Base-by-base conservation (phyloP, 23 tunicate species). In the Aplidium turbinatum region DNA sequence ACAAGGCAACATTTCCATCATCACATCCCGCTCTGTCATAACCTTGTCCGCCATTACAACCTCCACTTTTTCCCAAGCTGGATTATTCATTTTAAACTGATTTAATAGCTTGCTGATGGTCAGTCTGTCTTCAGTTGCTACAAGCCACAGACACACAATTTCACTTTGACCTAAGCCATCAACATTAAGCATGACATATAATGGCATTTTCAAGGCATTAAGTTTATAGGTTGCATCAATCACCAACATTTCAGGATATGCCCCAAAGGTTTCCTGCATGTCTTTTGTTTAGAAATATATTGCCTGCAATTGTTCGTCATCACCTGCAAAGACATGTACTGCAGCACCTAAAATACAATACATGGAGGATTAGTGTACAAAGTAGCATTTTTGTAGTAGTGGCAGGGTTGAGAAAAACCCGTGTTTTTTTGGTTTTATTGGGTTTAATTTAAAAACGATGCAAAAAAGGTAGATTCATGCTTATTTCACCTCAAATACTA, bases 191-290 rank as follows among this genome's bases (percentile, higher is more conserved):
- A 56, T 23, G 7, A 55, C 45, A 34, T 74, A 56, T 11, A 74
- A 3, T 33, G 61, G 29, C 48, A 74, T 54, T 32, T 68, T 30
- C 25, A 55, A 29, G 20, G 22, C 65, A 3, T 53, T 32, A 13
- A 74, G 30, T 56, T 53, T 33, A 45, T 74, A 27, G 46, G 70
- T 74, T 1, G 79, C 61, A 28, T 74, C 72, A 35, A 57, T 57
- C n/a, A 74, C 16, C 18, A 74, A 3, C 45, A 74, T 35, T 57
- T 74, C 79, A 7, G 79, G 79, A 74, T 56, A 74, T 6, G 70
- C 79, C 4, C 26, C 70, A 55, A 74, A 74, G 1, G 2, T 74
- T n/a, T 57, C 57, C 25, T 55, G 23, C 79, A 74, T 74, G 1
- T 56, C 68, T 1, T 54, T 21, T 2, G 70, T 57, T 57, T 74